phyloP scores from a whole-genome alignment of 2,888 invertebrate species.

The Drosophila prostipennis region DNA sequence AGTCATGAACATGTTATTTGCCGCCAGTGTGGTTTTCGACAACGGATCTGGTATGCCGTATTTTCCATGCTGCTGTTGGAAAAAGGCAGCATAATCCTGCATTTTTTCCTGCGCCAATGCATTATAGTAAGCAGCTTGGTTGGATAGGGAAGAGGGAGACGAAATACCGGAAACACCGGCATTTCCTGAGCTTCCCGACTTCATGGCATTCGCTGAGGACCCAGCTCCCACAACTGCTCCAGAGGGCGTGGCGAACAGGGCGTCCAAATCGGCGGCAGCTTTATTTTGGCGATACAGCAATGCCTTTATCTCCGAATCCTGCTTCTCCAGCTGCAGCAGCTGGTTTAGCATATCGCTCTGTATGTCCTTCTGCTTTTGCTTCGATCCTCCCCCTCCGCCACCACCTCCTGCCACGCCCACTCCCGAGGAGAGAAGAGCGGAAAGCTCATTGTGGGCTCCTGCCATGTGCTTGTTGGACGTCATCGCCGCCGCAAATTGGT shows the following conservation, averaged over 20 bases:
- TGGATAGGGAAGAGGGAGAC: conserved; percentile 73
- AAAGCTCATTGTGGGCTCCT: conserved; percentile 78
- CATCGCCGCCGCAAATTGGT: conserved; percentile 78
- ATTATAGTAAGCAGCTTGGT: conserved; percentile 82
- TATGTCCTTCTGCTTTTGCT: conserved; percentile 70
- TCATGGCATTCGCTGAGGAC: conserved; percentile 31
- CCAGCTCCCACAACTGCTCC: conserved; percentile 53
- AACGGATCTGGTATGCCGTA: conserved; percentile 89
- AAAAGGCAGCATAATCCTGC: conserved; percentile 85
- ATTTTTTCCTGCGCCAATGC: conserved; percentile 84
- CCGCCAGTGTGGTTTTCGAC: conserved; percentile 90
- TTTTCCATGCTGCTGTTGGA: conserved; percentile 84
- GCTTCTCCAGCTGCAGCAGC: conserved; percentile 82
- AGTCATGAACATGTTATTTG: conserved; percentile 91
- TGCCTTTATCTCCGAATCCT: conserved; percentile 82
- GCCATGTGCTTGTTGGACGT: conserved; percentile 67
- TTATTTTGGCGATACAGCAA: conserved; percentile 83
- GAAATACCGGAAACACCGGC: conserved; percentile 52
- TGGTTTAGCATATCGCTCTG: conserved; percentile 83
- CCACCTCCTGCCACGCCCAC: conserved; percentile 58
- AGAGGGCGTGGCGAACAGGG: conserved; percentile 81
- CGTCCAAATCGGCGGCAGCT: conserved; percentile 82
- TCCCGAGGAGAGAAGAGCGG: conserved; percentile 79
- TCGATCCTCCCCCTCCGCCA: conserved; percentile 54
- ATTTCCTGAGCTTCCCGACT: conserved; percentile 37